Evolutionary conservation across 2,797 vertebrate genomes (phyloP), one percentile per base, ranked within the genome.

Genomic region (Gadopsis marmoratus): DNA sequence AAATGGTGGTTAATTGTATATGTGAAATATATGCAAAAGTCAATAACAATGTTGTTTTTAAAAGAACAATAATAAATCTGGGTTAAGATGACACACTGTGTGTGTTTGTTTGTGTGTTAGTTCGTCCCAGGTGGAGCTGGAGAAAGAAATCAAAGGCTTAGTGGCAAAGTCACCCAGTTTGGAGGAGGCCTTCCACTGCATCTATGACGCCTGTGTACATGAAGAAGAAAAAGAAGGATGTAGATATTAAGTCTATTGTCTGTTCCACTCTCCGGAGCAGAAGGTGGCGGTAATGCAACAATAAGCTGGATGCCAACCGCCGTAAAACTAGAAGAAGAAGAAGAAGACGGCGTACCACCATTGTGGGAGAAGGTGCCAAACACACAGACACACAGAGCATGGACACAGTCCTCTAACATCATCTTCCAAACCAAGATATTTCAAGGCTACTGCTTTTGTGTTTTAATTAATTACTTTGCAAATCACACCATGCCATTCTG

Each of bases 361-460:
- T 90, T 96, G 63, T 96, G 96, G 95, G 96, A 93, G 81, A 96
- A 95, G 94, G 96, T 95, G 81, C 92, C 86, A 82, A 31, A 58
- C 62, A 3, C 39, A 14, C 31, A 35, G 26, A 14, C 19, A 17
- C 53, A 64, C 39, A 58, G 6, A 60, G 26, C 26, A 39, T 21
- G 6, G 21, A 19, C 60, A 75, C 35, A 23, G 45, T 64, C 16
- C 58, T 62, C 33, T 2, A 29, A 45, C 26, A 53, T 47, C 37
- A 68, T 69, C 68, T 50, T 82, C 59, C 60, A 23, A 69, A 74
- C 13, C n/a, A 14, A 26, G 10, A 8, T 50, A 16, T 39, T 26
- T 47, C 51, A 68, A 62, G 11, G 29, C 43, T 37, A 0, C 21
- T 54, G 12, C 21, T 31, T 58, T 31, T 37, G 17, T 33, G 19